phyloP scores from a whole-genome alignment of 2,797 vertebrate genomes.

The Gallinago stenura region DNA sequence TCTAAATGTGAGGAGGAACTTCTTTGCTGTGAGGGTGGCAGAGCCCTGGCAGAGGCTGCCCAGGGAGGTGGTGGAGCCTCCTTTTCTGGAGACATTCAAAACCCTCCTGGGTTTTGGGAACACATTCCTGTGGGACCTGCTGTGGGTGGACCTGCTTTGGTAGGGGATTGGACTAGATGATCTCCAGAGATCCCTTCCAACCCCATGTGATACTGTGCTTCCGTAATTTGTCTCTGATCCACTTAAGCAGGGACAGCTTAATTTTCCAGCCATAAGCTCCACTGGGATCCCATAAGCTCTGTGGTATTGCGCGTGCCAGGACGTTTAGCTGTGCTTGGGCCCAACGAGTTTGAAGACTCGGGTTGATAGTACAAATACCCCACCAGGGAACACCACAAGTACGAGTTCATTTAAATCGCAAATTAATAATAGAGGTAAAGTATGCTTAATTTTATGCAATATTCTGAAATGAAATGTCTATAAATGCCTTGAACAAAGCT shows the following conservation, averaged over 20 bases:
- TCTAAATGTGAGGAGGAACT: no score
- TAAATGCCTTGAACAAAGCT: not conserved
- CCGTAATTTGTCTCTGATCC: not conserved
- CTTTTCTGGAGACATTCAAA: no score
- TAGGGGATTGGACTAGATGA: no score
- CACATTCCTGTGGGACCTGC: no score
- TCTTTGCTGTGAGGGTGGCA: no score
- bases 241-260: not conserved
- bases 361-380: not conserved
- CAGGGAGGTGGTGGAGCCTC: no score
- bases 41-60: no score
- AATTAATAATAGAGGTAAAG: not conserved
- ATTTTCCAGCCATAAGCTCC: rapidly evolving
- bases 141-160: no score
- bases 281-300: not conserved
- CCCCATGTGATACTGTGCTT: no score
- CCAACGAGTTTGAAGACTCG: not conserved
- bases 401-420: not conserved
- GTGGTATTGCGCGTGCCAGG: not conserved
- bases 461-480: not conserved
- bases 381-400: not conserved
- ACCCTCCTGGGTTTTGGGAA: no score
- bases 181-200: no score
- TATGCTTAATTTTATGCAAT: not conserved
- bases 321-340: not conserved